Conservation (phyloP, 2,113 vertebrate genomes). For the Nymphicus hollandicus region DNA sequence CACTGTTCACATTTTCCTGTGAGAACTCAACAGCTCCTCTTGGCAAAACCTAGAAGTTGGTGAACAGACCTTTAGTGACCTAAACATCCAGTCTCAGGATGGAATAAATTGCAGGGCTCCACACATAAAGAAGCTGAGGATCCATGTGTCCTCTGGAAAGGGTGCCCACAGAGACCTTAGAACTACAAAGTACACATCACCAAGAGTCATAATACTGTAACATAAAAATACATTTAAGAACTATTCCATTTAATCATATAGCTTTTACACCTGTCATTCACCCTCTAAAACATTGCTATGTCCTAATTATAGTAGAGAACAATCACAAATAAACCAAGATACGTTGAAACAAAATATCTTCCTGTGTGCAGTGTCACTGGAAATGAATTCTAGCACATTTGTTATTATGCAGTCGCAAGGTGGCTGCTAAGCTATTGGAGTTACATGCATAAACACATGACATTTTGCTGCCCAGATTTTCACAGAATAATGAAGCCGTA, state of each 20-base stretch:
- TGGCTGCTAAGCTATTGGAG: background rate
- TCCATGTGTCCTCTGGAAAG: background rate
- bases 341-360: background rate
- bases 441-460: background rate
- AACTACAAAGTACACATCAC: background rate
- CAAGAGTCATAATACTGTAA: background rate
- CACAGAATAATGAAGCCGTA: background rate
- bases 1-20: background rate
- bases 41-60: background rate
- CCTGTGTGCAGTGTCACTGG: background rate
- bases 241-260: background rate
- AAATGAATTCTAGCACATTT: background rate
- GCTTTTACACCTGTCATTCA: background rate
- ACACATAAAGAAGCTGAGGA: background rate
- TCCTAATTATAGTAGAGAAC: background rate
- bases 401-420: background rate
- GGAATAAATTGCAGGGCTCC: background rate
- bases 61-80: background rate
- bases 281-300: background rate
- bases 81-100: background rate
- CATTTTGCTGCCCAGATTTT: background rate
- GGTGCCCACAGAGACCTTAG: background rate
- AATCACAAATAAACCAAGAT: background rate
- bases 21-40: background rate
- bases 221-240: background rate